Evolutionary conservation across 23 tunicate genomes (phyloP).

Genomic region (Styela plicata): DNA sequence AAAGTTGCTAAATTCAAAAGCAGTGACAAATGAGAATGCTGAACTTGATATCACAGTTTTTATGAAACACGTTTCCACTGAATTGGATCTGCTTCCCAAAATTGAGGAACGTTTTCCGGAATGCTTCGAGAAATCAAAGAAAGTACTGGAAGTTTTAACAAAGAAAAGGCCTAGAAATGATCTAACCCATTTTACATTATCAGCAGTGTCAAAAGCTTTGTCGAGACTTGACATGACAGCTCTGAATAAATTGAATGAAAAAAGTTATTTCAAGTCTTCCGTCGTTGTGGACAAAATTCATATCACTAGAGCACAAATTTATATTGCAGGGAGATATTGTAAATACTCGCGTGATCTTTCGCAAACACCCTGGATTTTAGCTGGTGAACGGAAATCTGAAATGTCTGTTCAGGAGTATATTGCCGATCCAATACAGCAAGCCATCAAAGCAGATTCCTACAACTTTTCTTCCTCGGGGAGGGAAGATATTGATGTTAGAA

Average conservation of each 20-base stretch:
- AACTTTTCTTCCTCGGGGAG: conserved; percentile 89
- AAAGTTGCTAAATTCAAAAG: not conserved
- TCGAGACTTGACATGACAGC: not conserved
- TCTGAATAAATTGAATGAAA: not conserved
- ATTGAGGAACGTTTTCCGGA: conserved; percentile 3
- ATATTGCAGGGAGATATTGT: conserved; percentile 62
- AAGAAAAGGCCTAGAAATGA: conserved; percentile 1
- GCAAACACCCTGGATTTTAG: conserved; percentile 95
- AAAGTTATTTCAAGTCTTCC: not conserved
- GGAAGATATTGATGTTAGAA: conserved; percentile 95
- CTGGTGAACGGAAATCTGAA: conserved; percentile 55
- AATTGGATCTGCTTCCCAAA: conserved; percentile 16
- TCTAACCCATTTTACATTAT: not conserved
- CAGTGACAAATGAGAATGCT: conserved; percentile 5
- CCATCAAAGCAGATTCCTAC: conserved; percentile 30
- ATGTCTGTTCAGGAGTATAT: conserved; percentile 80
- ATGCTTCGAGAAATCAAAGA: not conserved
- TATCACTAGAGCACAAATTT: conserved; percentile 25
- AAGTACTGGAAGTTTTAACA: not conserved
- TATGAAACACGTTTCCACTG: conserved; percentile 10
- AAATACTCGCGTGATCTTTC: conserved; percentile 80
- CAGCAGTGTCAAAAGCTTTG: not conserved
- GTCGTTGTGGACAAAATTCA: conserved; percentile 21
- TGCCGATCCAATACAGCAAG: conserved; percentile 33
- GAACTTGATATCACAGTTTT: conserved; percentile 17